Conservation (phyloP, 2,888 invertebrate genomes). For the Drosophila paucipuncta region DNA sequence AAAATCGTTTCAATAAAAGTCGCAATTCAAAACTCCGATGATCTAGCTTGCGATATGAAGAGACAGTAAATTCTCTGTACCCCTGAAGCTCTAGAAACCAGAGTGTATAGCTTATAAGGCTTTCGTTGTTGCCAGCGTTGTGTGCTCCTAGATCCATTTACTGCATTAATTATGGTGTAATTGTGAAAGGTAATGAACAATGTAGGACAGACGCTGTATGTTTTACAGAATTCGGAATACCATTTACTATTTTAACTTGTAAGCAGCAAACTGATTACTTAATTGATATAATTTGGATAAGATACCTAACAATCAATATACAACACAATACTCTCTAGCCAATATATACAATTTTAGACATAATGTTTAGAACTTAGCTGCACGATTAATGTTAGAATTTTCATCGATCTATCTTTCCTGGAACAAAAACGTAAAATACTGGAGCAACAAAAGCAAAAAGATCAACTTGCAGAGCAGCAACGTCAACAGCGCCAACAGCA, state of each 20-base stretch:
- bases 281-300: constrained; percentile 30
- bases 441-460: constrained; percentile 87
- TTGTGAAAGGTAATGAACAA: constrained; percentile 30
- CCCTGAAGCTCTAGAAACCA: constrained; percentile 26
- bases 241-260: constrained; percentile 17
- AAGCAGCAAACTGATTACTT: constrained; percentile 23
- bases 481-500: constrained; percentile 82
- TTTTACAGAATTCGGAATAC: constrained; percentile 20
- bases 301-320: constrained; percentile 45
- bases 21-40: constrained; percentile 36
- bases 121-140: constrained; percentile 62
- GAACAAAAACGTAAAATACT: constrained; percentile 89
- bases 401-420: constrained; percentile 93
- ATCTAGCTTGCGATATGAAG: constrained; percentile 33
- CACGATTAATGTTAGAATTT: constrained; percentile 88
- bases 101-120: constrained; percentile 43
- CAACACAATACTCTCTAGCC: constrained; percentile 49
- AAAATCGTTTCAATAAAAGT: constrained; percentile 11
- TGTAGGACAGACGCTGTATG: constrained; percentile 51
- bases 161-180: constrained; percentile 46
- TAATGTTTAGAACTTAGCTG: constrained; percentile 83
- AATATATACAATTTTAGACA: constrained; percentile 43
- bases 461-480: constrained; percentile 84
- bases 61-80: constrained; percentile 1
- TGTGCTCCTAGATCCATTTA: constrained; percentile 25